Evolutionary conservation across 1,140 invertebrate species (phyloP), one percentile per base, ranked within the genome.

Genomic region (Zaprionus vittiger): DNA sequence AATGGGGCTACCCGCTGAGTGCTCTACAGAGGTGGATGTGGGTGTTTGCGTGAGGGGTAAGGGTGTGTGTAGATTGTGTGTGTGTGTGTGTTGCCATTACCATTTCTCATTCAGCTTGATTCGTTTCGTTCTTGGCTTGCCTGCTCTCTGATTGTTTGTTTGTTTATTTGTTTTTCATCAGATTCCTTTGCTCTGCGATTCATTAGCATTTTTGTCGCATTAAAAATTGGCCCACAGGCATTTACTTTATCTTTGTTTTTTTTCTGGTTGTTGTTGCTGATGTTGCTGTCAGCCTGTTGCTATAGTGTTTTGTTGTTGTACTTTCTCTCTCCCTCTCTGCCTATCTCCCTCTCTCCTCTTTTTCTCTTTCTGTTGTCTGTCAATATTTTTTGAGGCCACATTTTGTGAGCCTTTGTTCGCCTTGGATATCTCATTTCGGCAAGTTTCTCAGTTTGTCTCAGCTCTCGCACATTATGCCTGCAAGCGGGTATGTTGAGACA

Each of bases 161-260:
- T 77, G 68, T 72, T 64, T 85, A 81, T 77, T 82, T 82, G 69
- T 69, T 81, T 85, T 85, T 77, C 83, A 85, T 76, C 79, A 85
- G 71, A 79, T 81, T 79, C 77, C 61, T 73, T 77, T 76, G 55
- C 63, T 12, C 49, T 52, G 60, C 47, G 75, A 79, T 85, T 85
- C 82, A 85, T 85, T 85, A 85, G 75, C 79, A 85, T 85, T 85
- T 77, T 77, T 77, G 74, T 77, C 74, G 74, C 62, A 77, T 77
- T 77, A 77, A 73, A 77, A 76, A 77, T 37, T 63, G 61, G 28
- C 65, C 69, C 74, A 59, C 17, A 68, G 66, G 66, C 72, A 74
- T 84, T 70, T 71, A 63, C 62, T 83, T 80, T 83, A 63, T 83
- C 64, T 79, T 76, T 72, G 63, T 83, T 14, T 14, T 1, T 38